Conservation (phyloP, 2,113 vertebrate species). For the Gymnorhina tibicen region DNA sequence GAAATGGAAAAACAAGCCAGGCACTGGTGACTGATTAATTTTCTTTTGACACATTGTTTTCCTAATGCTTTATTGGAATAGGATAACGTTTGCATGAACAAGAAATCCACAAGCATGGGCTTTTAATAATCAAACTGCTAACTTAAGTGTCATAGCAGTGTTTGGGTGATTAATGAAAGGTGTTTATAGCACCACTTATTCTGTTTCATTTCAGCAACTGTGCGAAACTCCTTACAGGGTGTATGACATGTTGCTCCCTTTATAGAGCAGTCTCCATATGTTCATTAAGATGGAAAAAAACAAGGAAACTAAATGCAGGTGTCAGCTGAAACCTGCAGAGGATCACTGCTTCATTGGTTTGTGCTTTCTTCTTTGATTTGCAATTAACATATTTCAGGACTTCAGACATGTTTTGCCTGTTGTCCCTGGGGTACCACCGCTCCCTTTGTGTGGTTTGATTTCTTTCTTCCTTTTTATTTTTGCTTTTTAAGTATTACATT, state of each 20-base stretch:
- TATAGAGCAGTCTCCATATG: conserved; percentile 29
- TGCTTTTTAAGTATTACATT: background rate
- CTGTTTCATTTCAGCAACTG: conserved; percentile 14
- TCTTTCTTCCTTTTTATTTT: background rate
- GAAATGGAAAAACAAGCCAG: background rate
- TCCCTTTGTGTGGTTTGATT: background rate
- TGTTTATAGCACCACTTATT: conserved; percentile 25
- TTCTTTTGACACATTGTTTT: conserved; percentile 18
- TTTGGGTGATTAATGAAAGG: conserved; percentile 45
- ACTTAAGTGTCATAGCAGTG: conserved; percentile 11
- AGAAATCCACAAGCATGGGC: background rate
- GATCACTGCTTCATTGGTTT: conserved; percentile 2
- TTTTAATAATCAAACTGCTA: conserved; percentile 26
- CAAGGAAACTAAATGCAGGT: conserved; percentile 15
- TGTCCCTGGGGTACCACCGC: background rate
- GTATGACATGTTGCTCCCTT: background rate
- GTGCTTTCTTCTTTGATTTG: conserved; percentile 35
- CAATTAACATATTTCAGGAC: conserved; percentile 43
- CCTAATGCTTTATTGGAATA: background rate
- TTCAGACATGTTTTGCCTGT: background rate
- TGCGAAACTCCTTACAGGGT: background rate
- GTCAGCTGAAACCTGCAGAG: conserved; percentile 44
- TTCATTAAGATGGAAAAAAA: conserved; percentile 34
- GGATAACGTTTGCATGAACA: conserved; percentile 6
- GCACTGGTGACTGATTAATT: background rate